phyloP scores from a whole-genome alignment of 2,113 vertebrate species.

The Perca flavescens region DNA sequence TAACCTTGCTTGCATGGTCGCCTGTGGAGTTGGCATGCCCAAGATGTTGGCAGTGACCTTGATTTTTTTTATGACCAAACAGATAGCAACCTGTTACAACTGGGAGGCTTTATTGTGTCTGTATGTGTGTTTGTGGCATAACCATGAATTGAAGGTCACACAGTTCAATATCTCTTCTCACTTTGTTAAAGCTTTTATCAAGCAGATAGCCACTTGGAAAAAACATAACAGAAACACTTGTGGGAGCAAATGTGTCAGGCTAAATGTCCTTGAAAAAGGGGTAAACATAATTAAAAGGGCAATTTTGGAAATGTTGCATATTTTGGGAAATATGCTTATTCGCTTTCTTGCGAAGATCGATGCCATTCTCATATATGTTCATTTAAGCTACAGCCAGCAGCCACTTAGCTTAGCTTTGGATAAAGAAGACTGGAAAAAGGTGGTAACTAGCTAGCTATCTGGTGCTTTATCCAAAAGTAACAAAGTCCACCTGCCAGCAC shows the following conservation, averaged over 20 bases:
- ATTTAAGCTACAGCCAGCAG: neutral
- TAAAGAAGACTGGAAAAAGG: neutral
- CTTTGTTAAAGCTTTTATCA: neutral
- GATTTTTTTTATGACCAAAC: slow-evolving; percentile 53
- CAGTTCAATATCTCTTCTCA: slow-evolving; percentile 7
- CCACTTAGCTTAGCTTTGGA: neutral
- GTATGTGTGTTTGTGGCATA: slow-evolving; percentile 9
- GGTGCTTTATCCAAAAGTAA: neutral
- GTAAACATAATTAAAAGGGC: neutral
- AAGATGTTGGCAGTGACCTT: slow-evolving; percentile 60
- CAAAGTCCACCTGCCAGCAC: too few species aligned
- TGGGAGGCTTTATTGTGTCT: slow-evolving; percentile 1
- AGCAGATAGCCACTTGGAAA: neutral
- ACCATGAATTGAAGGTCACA: slow-evolving; percentile 17
- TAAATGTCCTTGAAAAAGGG: neutral
- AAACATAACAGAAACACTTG: neutral
- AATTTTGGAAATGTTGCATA: neutral
- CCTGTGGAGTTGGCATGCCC: slow-evolving; percentile 53
- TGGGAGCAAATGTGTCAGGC: neutral
- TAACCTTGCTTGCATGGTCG: slow-evolving; percentile 49
- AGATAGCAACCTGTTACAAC: slow-evolving; percentile 45
- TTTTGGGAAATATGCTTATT: neutral
- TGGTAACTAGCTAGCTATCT: neutral
- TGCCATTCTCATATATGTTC: neutral
- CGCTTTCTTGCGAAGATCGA: neutral